Percentiles rank a stretch among this genome's conserved stretches.
These are phyloP conservation scores for Dione juno DNA, from an alignment of 2,888 invertebrate species.

Conservation along the genomic window DNA sequence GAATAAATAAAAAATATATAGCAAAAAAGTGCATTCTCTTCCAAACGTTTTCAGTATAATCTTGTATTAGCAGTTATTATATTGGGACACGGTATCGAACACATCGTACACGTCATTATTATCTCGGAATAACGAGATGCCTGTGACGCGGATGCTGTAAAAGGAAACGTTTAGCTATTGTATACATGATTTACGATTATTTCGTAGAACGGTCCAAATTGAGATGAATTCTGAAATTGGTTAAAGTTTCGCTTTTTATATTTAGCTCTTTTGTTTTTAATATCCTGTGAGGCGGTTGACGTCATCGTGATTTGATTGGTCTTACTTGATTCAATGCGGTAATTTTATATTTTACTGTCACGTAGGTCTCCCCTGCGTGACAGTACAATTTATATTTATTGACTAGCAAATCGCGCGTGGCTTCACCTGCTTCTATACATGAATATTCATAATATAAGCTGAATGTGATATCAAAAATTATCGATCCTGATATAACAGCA, in stretches of 20 bases:
- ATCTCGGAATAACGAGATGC: conserved; percentile 40
- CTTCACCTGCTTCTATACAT: too few species aligned
- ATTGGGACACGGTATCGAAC: conserved; percentile 26
- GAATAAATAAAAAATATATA: too few species aligned
- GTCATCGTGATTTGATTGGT: background rate
- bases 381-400: too few species aligned
- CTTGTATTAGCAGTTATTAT: background rate
- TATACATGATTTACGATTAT: conserved; percentile 12
- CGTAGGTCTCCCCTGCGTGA: too few species aligned
- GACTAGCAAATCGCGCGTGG: too few species aligned
- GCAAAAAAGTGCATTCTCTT: background rate
- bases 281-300: background rate
- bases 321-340: too few species aligned
- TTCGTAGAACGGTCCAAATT: conserved; percentile 3
- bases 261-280: background rate
- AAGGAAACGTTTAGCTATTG: background rate
- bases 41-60: background rate
- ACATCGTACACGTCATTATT: conserved; percentile 38
- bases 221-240: conserved; percentile 10
- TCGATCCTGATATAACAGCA: too few species aligned
- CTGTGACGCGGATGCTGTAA: conserved; percentile 37
- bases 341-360: too few species aligned
- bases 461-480: too few species aligned
- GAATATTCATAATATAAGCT: too few species aligned
- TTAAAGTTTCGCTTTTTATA: conserved; percentile 1